These are phyloP conservation scores for Bhutanitis thaidina DNA, from an alignment of 2,888 invertebrate species.

Conservation along the genomic window DNA sequence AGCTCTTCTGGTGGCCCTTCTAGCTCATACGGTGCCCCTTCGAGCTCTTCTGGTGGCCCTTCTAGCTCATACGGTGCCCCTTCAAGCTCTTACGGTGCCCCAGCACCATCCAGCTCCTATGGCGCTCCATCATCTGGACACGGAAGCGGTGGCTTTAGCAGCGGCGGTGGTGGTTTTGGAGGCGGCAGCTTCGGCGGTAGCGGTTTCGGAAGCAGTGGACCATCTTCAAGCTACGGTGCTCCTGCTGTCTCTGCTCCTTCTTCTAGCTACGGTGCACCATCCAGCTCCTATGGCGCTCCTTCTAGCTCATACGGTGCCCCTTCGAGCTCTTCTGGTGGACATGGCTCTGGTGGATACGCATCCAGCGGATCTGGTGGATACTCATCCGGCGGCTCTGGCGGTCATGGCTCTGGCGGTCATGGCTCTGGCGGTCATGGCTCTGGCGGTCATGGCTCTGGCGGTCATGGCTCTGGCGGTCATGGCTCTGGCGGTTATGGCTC, in stretches of 20 bases:
- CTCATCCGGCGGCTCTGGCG: slow-evolving; percentile 34
- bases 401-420: slow-evolving; percentile 39
- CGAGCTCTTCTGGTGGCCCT: slow-evolving; percentile 65
- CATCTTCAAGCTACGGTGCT: slow-evolving; percentile 71
- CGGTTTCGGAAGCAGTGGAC: slow-evolving; percentile 27
- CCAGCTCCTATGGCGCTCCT: slow-evolving; percentile 59
- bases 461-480: slow-evolving; percentile 41
- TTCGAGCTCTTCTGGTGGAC: slow-evolving; percentile 44
- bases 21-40: slow-evolving; percentile 58
- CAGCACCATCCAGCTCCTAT: slow-evolving; percentile 44
- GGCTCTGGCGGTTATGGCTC: slow-evolving; percentile 26
- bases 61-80: slow-evolving; percentile 49
- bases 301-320: slow-evolving; percentile 43
- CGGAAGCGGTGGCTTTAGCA: slow-evolving; percentile 37
- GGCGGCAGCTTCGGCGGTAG: slow-evolving; percentile 29
- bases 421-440: slow-evolving; percentile 27
- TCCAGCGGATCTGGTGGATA: slow-evolving; percentile 27
- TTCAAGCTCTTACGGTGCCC: slow-evolving; percentile 51
- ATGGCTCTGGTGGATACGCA: slow-evolving; percentile 45
- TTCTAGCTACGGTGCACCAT: slow-evolving; percentile 39
- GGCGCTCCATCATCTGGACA: slow-evolving; percentile 60
- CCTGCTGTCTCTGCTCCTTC: slow-evolving; percentile 39
- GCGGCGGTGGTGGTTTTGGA: slow-evolving; percentile 47
- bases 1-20: slow-evolving; percentile 49
- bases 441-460: slow-evolving; percentile 23